Base-by-base conservation (phyloP, 2,797 vertebrate species). In the Clarias laeviceps region DNA sequence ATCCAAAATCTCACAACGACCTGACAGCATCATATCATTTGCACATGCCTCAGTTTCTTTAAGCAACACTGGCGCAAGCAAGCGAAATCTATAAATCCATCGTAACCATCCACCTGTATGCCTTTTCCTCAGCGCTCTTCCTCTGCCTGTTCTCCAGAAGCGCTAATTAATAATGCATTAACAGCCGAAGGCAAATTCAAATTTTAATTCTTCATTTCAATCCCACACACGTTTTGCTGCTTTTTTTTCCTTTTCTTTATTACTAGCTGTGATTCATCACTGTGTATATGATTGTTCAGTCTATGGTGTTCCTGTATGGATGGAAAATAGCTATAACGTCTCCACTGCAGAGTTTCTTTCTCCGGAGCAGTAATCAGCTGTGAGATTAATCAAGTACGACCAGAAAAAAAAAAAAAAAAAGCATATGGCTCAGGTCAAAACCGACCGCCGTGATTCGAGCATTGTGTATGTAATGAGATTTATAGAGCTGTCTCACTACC, bases 111-210 rank as follows among this genome's bases (percentile, higher is more conserved):
- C 80, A 86, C 83, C 84, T 86, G 70, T 81, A 61, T 7, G 34
- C 83, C 45, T 66, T 73, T 57, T 20, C 83, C 54, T 32, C 82
- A 9, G 17, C 8, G 2, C 50, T 11, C 73, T 85, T 72, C 45
- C 34, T 81, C 74, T 62, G 69, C 18, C 37, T 84, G 70, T 77
- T 66, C 87, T 81, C 80, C 85, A 85, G 88, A 85, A 62, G 74
- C 81, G 45, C 90, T 92, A 91, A 93, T 95, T 94, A 94, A 94
- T 94, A 94, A 94, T 94, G 89, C 91, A 94, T 93, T n/a, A n/a
- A 87, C 87, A 91, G 90, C 94, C 91, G 90, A 89, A 88, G 93
- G 94, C 94, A 91, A 93, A 92, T 59, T 91, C 68, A 92, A 93
- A 94, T 91, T 93, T 91, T 90, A 91, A 94, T 93, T 93, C 91